Conservation (phyloP, 2,797 vertebrate species). For the Lutjanus argentimaculatus region DNA sequence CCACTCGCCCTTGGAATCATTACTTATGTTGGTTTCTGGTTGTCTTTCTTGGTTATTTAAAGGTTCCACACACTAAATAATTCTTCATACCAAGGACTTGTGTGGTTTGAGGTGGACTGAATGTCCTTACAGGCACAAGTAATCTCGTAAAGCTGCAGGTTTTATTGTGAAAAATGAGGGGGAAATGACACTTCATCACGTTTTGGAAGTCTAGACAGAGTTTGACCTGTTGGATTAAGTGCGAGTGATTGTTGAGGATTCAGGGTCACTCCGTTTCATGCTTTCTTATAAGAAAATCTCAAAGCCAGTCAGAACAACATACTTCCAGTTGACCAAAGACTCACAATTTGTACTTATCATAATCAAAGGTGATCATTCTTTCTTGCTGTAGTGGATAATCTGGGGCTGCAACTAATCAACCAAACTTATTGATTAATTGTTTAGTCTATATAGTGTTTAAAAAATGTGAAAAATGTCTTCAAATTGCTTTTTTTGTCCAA, state of each 20-base stretch:
- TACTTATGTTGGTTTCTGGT: constrained; percentile 11
- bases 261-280: constrained; percentile 4
- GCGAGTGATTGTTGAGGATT: constrained; percentile 14
- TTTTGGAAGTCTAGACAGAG: constrained; percentile 34
- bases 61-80: constrained; percentile 3
- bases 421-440: no score
- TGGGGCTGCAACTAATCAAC: no score
- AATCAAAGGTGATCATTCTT: neutral
- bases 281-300: neutral
- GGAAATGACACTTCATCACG: constrained; percentile 16
- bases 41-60: neutral
- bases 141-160: constrained; percentile 11
- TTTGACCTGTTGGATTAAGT: constrained; percentile 31
- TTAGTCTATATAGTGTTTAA: no score
- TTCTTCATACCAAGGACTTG: neutral
- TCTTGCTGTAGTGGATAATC: neutral
- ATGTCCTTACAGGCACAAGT: neutral
- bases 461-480: no score
- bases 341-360: neutral
- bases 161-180: constrained; percentile 11
- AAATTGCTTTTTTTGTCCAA: no score
- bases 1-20: constrained; percentile 16
- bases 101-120: neutral
- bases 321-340: neutral
- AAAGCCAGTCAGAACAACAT: neutral